Conservation (phyloP, 2,888 invertebrate species). For the Ethmia dodecea region DNA sequence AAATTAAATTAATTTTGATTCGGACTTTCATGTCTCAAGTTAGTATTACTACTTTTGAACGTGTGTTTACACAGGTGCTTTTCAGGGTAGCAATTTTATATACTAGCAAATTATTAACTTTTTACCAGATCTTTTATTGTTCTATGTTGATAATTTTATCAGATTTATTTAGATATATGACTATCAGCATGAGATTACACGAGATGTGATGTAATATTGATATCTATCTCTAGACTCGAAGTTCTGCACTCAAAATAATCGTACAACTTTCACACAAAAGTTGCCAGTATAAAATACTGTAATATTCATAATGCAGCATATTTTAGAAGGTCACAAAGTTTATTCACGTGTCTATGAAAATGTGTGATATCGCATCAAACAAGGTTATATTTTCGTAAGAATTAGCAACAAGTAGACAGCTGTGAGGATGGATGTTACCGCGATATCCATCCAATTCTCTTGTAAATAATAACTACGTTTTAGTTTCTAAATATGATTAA, state of each 20-base stretch:
- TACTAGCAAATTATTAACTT: too few species aligned
- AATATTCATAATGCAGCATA: slow-evolving; percentile 13
- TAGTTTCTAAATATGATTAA: slow-evolving; percentile 45
- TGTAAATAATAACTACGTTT: slow-evolving; percentile 51
- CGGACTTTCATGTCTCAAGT: too few species aligned
- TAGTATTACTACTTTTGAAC: slow-evolving; percentile 16
- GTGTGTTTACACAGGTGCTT: slow-evolving; percentile 16
- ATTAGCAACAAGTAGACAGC: slow-evolving; percentile 70
- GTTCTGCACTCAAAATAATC: too few species aligned
- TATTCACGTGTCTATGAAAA: slow-evolving; percentile 7
- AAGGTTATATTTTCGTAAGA: slow-evolving; percentile 42
- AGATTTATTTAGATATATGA: too few species aligned
- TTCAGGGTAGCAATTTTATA: slow-evolving; percentile 8
- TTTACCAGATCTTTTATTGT: too few species aligned
- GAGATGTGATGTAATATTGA: too few species aligned
- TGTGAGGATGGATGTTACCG: slow-evolving; percentile 67
- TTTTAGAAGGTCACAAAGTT: slow-evolving; percentile 17
- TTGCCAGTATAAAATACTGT: slow-evolving; percentile 23
- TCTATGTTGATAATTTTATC: too few species aligned
- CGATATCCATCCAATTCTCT: slow-evolving; percentile 41
- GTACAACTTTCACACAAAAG: too few species aligned
- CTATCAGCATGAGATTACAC: too few species aligned
- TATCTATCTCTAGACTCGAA: too few species aligned
- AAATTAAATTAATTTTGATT: too few species aligned
- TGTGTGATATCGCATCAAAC: slow-evolving; percentile 27